Conservation (phyloP, 30 jellyfish, hydroid and myxozoan species). For the Cassiopea xamachana region DNA sequence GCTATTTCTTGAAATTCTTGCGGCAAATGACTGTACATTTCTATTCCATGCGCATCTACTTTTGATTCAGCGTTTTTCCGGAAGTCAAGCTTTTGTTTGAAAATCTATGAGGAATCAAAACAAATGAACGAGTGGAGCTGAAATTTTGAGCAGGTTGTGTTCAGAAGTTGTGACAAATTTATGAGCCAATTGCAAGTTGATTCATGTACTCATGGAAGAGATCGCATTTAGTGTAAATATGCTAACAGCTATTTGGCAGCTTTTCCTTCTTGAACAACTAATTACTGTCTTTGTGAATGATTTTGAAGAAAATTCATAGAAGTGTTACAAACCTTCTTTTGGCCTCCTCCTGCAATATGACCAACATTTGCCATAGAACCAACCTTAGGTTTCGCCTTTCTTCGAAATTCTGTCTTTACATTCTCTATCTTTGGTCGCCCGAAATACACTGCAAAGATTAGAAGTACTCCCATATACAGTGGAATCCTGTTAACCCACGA, state of each 20-base stretch:
- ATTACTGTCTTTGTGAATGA: too few species aligned
- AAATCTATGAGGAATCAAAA: slow-evolving; percentile 61
- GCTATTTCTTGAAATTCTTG: slow-evolving; percentile 99
- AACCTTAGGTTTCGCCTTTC: slow-evolving; percentile 80
- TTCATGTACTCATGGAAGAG: too few species aligned
- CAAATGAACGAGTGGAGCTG: too few species aligned
- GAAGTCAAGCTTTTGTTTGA: slow-evolving; percentile 83
- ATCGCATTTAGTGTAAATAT: too few species aligned
- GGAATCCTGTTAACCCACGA: too few species aligned
- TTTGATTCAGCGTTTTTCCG: slow-evolving; percentile 93
- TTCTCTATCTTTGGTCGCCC: slow-evolving; percentile 74
- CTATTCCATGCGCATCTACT: slow-evolving; percentile 96
- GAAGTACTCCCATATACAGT: too few species aligned
- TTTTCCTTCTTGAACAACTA: too few species aligned
- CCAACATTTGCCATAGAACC: slow-evolving; percentile 87
- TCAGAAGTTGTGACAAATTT: too few species aligned
- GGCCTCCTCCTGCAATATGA: slow-evolving; percentile 97
- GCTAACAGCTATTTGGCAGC: too few species aligned
- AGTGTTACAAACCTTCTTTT: slow-evolving; percentile 71
- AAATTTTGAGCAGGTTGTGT: too few species aligned
- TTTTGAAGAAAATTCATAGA: not conserved
- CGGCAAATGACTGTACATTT: slow-evolving; percentile 95
- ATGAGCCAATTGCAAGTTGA: too few species aligned
- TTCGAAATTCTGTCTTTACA: slow-evolving; percentile 31
- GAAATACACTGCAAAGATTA: slow-evolving; percentile 67